These are phyloP conservation scores for Copidosoma floridanum DNA, from an alignment of 1,140 invertebrate species.

Conservation along the genomic window DNA sequence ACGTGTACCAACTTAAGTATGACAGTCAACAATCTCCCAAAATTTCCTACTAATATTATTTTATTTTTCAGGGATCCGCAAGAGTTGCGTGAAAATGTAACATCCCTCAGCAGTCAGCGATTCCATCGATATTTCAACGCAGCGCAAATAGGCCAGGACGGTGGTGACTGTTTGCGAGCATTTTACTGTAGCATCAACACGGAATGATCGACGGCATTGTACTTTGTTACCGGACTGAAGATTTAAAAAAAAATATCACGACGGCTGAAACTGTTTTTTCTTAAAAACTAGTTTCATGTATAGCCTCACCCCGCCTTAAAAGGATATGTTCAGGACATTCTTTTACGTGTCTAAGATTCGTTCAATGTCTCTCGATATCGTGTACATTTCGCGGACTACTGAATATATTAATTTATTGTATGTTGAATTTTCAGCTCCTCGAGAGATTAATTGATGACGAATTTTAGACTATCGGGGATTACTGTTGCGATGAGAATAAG, in stretches of 20 bases:
- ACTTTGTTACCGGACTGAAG: no score
- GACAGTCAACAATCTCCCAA: no score
- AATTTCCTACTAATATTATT: no score
- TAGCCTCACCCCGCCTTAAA: no score
- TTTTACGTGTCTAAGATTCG: constrained; percentile 18
- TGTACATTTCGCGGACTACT: constrained; percentile 16
- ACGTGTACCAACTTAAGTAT: no score
- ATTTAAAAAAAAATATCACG: no score
- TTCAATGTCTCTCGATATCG: constrained; percentile 17
- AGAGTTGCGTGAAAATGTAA: constrained; percentile 64
- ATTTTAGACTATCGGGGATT: constrained; percentile 2
- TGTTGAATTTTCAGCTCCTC: background rate
- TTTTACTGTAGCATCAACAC: constrained; percentile 70
- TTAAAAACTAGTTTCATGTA: no score
- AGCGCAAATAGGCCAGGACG: constrained; percentile 77
- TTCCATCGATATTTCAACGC: constrained; percentile 79
- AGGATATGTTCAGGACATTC: no score
- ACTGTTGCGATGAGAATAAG: no score
- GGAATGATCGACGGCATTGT: no score
- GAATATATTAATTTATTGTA: constrained; percentile 28
- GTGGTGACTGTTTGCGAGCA: constrained; percentile 67
- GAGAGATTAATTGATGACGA: constrained; percentile 18
- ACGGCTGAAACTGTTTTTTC: no score
- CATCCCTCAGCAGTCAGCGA: constrained; percentile 65
- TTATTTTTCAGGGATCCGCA: constrained; percentile 65